phyloP scores from a whole-genome alignment of 2,888 invertebrate genomes.

The Nebria salina region DNA sequence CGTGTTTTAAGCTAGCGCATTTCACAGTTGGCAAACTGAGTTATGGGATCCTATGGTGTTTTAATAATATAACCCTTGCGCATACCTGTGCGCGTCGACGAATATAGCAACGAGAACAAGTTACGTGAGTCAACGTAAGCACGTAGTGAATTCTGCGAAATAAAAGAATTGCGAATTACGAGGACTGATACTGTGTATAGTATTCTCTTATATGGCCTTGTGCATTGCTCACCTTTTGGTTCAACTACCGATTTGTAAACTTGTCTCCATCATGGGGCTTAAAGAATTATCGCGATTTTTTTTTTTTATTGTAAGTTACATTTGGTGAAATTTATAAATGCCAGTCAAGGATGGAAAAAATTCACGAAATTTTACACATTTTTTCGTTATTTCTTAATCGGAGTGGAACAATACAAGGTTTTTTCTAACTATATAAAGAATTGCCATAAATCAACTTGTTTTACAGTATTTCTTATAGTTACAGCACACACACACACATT shows the following conservation, averaged over 20 bases:
- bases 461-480: too few species aligned
- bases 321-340: neutral
- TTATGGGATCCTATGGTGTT: neutral
- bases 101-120: conserved; percentile 1
- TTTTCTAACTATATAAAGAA: too few species aligned
- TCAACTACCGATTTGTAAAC: conserved; percentile 36
- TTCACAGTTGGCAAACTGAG: neutral
- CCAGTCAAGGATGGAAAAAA: neutral
- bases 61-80: neutral
- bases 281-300: neutral
- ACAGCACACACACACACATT: too few species aligned
- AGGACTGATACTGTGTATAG: neutral
- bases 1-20: neutral
- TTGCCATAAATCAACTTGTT: too few species aligned
- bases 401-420: too few species aligned
- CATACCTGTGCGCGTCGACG: neutral
- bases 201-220: conserved; percentile 20
- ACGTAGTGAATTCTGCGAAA: conserved; percentile 27
- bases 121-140: conserved; percentile 19
- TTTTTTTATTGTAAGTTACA: neutral
- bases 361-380: too few species aligned
- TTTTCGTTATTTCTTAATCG: too few species aligned
- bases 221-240: conserved; percentile 12
- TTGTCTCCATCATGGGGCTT: conserved; percentile 6
- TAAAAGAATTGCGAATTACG: conserved; percentile 25